A percentile compares a stretch with the other conserved stretches of the same genome.
These are phyloP conservation scores for Patella pellucida DNA, from an alignment of 2,888 invertebrate genomes.

Conservation along the genomic window DNA sequence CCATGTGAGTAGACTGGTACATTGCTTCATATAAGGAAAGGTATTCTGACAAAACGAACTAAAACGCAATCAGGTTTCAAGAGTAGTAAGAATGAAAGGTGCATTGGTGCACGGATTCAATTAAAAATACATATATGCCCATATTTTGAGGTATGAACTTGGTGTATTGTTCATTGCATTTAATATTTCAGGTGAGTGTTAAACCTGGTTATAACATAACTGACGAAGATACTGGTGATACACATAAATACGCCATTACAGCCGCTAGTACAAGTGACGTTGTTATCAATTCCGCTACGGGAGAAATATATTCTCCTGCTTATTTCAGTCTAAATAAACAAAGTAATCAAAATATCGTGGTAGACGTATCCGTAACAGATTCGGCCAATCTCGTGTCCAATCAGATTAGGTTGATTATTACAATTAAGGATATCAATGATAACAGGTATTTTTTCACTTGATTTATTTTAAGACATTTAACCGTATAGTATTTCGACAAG, in stretches of 20 bases:
- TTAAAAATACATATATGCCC: too few species aligned
- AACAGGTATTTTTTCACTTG: background rate
- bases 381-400: background rate
- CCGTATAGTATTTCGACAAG: too few species aligned
- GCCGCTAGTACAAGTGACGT: background rate
- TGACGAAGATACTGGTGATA: background rate
- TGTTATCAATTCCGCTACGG: background rate
- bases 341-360: background rate
- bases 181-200: background rate
- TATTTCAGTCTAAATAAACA: background rate
- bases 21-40: background rate
- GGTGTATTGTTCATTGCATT: background rate
- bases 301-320: background rate
- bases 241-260: background rate
- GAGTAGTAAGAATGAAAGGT: too few species aligned
- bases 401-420: background rate
- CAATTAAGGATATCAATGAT: background rate
- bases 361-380: background rate
- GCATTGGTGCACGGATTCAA: too few species aligned
- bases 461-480: too few species aligned
- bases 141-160: too few species aligned
- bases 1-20: too few species aligned
- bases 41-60: background rate
- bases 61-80: background rate
- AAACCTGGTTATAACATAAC: background rate